A percentile compares a stretch with the other conserved stretches of the same genome.
These are phyloP conservation scores for Zelleria hepariella DNA, from an alignment of 2,888 invertebrate genomes.

Conservation along the genomic window DNA sequence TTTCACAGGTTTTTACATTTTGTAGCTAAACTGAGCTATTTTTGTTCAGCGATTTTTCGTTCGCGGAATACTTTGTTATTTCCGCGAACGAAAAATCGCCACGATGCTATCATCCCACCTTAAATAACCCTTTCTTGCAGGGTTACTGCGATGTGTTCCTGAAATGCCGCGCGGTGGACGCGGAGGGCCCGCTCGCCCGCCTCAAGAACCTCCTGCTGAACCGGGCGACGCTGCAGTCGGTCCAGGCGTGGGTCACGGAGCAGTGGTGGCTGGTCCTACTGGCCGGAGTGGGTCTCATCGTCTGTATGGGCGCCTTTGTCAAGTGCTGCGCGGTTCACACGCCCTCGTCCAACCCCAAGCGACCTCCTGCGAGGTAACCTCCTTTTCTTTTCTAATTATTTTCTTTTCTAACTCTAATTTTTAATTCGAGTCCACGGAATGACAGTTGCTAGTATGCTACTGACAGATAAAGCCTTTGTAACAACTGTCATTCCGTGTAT, in stretches of 20 bases:
- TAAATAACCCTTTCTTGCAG: constrained; percentile 67
- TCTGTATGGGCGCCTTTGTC: constrained; percentile 98
- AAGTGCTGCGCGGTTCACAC: constrained; percentile 99
- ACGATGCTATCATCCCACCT: too few relatives aligned
- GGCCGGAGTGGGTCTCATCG: constrained; percentile 91
- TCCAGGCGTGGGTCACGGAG: constrained; percentile 95
- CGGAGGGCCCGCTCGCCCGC: constrained; percentile 96
- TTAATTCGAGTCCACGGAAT: too few relatives aligned
- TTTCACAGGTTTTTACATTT: too few relatives aligned
- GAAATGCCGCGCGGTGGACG: constrained; percentile 98
- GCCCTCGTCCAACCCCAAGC: constrained; percentile 98
- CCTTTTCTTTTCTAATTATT: too few relatives aligned
- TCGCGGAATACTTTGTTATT: too few relatives aligned
- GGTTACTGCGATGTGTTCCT: constrained; percentile 99
- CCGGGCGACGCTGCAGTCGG: constrained; percentile 86
- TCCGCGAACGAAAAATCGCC: too few relatives aligned
- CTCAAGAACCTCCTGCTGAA: constrained; percentile 96
- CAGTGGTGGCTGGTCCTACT: constrained; percentile 97
- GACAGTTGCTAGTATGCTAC: too few relatives aligned
- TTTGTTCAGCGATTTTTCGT: too few relatives aligned
- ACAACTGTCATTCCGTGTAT: too few relatives aligned
- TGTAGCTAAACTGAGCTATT: too few relatives aligned
- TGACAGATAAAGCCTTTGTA: too few relatives aligned
- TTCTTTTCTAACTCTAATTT: too few relatives aligned
- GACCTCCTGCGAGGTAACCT: constrained; percentile 88